Evolutionary conservation across 1,140 invertebrate genomes (phyloP).

Genomic region (Solenopsis fugax): DNA sequence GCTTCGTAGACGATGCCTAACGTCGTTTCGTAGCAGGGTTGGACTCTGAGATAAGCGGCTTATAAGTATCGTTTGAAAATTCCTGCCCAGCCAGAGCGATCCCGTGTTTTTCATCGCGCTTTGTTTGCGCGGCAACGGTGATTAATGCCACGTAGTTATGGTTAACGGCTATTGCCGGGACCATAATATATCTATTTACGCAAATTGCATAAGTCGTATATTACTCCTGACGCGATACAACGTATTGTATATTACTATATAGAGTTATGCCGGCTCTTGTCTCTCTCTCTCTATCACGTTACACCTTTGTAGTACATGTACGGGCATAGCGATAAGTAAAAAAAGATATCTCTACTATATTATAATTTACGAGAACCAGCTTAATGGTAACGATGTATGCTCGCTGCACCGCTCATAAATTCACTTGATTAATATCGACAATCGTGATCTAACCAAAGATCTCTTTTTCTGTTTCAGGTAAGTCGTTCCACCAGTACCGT

Average conservation of each 20-base stretch:
- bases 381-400: neutral
- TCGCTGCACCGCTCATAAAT: neutral
- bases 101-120: constrained; percentile 56
- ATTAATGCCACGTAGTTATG: constrained; percentile 63
- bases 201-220: constrained; percentile 57
- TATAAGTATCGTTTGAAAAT: constrained; percentile 69
- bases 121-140: constrained; percentile 47
- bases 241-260: constrained; percentile 49
- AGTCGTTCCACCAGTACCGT: constrained; percentile 54
- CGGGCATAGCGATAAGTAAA: constrained; percentile 1
- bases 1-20: constrained; percentile 68
- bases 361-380: constrained; percentile 19
- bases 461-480: constrained; percentile 79
- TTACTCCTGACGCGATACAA: constrained; percentile 47
- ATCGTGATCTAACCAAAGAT: neutral
- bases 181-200: constrained; percentile 51
- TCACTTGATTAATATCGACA: constrained; percentile 7
- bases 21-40: constrained; percentile 70
- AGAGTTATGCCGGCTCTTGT: neutral
- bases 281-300: no score
- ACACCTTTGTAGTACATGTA: neutral
- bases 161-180: constrained; percentile 44
- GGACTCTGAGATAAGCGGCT: constrained; percentile 72
- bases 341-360: neutral
- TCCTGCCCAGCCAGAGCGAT: constrained; percentile 47